Conservation (phyloP, 1,140 invertebrate species). For the Cydia pomonella region DNA sequence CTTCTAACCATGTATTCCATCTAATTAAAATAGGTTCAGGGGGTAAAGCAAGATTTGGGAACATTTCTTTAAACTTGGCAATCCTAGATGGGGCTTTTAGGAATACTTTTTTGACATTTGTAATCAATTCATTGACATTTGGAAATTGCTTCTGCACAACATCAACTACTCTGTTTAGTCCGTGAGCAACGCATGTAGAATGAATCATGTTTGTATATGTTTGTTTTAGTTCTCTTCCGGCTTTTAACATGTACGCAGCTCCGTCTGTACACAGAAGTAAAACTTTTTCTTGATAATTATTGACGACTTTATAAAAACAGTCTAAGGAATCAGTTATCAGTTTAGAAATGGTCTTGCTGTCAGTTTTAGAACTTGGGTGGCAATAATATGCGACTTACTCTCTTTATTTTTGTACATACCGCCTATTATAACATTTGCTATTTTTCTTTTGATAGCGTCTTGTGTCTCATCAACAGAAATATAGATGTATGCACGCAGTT, state of each 20-base stretch:
- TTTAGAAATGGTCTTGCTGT: background rate
- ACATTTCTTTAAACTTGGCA: background rate
- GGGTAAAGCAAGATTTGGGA: background rate
- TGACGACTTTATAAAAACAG: no score
- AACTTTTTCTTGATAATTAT: background rate
- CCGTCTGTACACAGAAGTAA: no score
- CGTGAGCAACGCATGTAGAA: background rate
- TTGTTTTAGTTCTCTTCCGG: conserved; percentile 5
- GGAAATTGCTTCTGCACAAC: background rate
- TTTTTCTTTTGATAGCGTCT: background rate
- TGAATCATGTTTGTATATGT: background rate
- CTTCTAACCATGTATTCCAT: no score
- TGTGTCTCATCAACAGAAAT: background rate
- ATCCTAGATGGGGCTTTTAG: background rate
- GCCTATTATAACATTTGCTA: background rate
- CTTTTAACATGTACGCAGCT: conserved; percentile 1
- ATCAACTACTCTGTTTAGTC: background rate
- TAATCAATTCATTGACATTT: background rate
- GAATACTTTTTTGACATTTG: background rate
- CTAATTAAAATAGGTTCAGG: no score
- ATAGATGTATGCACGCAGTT: background rate
- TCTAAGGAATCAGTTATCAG: no score
- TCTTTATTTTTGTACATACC: background rate
- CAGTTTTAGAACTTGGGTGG: background rate
- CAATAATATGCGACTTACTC: background rate